phyloP scores from a whole-genome alignment of 2,113 vertebrate genomes.

The Vicugna pacos region DNA sequence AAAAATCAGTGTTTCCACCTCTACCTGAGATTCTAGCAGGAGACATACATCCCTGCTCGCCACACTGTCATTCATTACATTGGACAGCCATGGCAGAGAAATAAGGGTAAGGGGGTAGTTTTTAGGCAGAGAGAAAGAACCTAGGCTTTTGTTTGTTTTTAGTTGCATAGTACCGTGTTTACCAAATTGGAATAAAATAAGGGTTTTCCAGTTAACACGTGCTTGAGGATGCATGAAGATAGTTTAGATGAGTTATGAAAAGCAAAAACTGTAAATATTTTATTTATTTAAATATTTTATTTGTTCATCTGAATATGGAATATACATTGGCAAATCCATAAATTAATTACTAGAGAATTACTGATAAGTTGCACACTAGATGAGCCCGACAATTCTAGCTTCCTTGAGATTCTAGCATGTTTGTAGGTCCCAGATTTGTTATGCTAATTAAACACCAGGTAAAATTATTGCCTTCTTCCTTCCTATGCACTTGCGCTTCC shows the following conservation, averaged over 20 bases:
- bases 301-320: neutral
- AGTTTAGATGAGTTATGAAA: neutral
- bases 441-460: neutral
- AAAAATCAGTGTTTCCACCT: neutral
- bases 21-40: neutral
- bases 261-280: neutral
- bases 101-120: neutral
- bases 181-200: neutral
- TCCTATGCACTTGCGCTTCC: neutral
- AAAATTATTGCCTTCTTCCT: neutral
- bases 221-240: neutral
- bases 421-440: neutral
- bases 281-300: neutral
- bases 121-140: neutral
- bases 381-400: neutral
- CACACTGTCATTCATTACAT: neutral
- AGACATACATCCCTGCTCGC: neutral
- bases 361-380: neutral
- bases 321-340: neutral
- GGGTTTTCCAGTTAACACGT: neutral
- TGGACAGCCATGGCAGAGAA: neutral
- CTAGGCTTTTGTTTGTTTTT: neutral
- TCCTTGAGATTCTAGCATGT: neutral
- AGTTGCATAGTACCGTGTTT: neutral
- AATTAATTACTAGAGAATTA: neutral